Percentiles rank a stretch among this genome's conserved stretches.
These are phyloP conservation scores for Athalia circularis DNA, from an alignment of 2,888 invertebrate species.

Conservation along the genomic window DNA sequence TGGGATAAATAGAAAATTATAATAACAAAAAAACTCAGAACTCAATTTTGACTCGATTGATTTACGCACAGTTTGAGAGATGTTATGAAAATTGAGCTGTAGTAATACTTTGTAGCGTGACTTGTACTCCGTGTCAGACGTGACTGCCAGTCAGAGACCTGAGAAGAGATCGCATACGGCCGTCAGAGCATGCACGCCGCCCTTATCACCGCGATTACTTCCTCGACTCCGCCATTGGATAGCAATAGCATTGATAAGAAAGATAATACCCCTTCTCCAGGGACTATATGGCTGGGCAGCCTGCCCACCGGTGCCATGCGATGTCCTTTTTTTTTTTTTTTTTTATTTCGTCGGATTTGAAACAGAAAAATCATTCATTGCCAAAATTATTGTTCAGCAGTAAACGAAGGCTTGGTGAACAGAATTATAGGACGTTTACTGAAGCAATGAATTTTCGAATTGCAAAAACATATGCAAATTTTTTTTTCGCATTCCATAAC, in stretches of 20 bases:
- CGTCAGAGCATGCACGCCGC: constrained; percentile 44
- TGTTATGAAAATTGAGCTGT: neutral
- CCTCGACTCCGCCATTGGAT: constrained; percentile 48
- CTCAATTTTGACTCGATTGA: no score
- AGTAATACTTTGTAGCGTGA: constrained; percentile 36
- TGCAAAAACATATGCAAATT: no score
- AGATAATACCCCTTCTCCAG: constrained; percentile 45
- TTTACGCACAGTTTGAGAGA: neutral
- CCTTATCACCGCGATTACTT: constrained; percentile 48
- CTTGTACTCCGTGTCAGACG: constrained; percentile 45
- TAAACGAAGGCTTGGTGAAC: neutral
- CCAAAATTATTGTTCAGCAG: no score
- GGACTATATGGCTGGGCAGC: constrained; percentile 19
- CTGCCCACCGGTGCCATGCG: constrained; percentile 38
- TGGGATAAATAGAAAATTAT: no score
- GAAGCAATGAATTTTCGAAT: neutral
- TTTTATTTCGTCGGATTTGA: neutral
- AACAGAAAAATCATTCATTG: neutral
- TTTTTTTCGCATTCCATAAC: no score
- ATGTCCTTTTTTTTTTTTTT: neutral
- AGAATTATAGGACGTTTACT: no score
- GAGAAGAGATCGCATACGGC: constrained; percentile 41
- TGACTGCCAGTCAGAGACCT: constrained; percentile 41
- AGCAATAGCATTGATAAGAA: constrained; percentile 46
- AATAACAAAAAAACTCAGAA: no score